Evolutionary conservation across 2,797 vertebrate species (phyloP), one percentile per base, ranked within the genome.

Genomic region (Florisuga fusca): DNA sequence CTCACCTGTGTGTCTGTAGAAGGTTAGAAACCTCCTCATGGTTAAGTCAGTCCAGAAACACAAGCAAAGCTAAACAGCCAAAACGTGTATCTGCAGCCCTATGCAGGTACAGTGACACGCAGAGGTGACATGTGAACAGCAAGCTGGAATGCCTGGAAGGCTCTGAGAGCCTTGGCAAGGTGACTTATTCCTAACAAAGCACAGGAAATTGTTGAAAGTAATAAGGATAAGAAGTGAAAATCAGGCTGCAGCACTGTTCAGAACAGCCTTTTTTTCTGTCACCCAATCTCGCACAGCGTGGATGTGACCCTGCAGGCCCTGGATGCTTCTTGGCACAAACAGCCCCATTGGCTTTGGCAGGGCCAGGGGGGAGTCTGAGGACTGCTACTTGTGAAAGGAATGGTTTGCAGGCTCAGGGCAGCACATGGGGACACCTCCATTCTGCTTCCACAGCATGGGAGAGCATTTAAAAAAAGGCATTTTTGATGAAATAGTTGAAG

Each of bases 71-170:
- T 2, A 7, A 90, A n/a, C 46, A 92, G 89, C 48, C 17, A 72
- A 66, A 68, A 55, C 0, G 0, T 6, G 3, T 33, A 19, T 71
- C 83, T 50, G 13, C 61, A 79, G n/a, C 33, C 22, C 9, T 50
- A 3, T 2, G 31, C 9, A 15, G 12, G 33, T 6, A 41, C 63
- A 14, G 68, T 83, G 91, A 83, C 96, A 85, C 63, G 10, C 0
- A 55, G 81, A 83, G 79, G 87, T 86, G 87, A 83, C 77, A 87
- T 3, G 43, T 34, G 79, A 92, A 64, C 58, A 84, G 76, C 66
- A 26, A 72, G 76, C 38, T 89, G 43, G 29, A 77, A 66, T 93
- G 89, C 93, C 95, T 86, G 91, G 79, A 26, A 93, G 87, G 95
- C 82, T 2, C 0, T 2, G 23, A 84, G 31, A 36, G 33, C 46